Evolutionary conservation across 1,140 invertebrate species (phyloP), one percentile per base, ranked within the genome.

Genomic region (Bemisia tabaci): DNA sequence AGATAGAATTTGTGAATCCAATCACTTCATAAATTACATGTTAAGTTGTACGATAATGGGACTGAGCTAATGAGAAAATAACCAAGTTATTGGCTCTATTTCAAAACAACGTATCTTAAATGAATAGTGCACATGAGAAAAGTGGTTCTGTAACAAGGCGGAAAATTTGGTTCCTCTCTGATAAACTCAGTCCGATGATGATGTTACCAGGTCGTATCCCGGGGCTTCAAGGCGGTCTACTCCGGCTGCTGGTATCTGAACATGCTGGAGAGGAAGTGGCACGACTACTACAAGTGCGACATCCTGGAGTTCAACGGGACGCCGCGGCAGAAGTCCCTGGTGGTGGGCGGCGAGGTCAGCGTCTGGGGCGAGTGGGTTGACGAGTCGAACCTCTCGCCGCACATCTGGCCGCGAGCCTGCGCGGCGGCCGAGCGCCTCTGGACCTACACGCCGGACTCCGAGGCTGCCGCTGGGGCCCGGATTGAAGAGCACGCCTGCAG

Each of bases 341-440:
- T 91, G 61, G 69, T 94, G n/a, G 92, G 94, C 11, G 94, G 94
- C 1, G 93, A 95, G 77, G 88, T 91, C 1, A 93, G 91, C 71
- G 90, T 96, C 86, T 95, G 94, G 94, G 84, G 84, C 1, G 92
- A 96, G 77, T 87, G 84, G 71, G 88, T 93, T 0, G 90, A 95
- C 73, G 82, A 77, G 70, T 81, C 80, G 1, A 85, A 84, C 68
- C 70, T 84, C 1, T 79, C 85, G 39, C 74, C 77, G 39, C 81
- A 85, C 72, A 82, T 89, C 12, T 92, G 88, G 85, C 91, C 92
- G 1, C 77, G 92, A 68, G 90, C 91, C 0, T 84, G 85, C 66
- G 90, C 91, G 0, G 82, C 87, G 0, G 94, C 92, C 1, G 94
- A 97, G 77, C 82, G 87, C 69, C 80, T 95, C 0, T 97, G 94